phyloP scores from a whole-genome alignment of 2,888 invertebrate species.

The Branchipolynoe longqiensis region DNA sequence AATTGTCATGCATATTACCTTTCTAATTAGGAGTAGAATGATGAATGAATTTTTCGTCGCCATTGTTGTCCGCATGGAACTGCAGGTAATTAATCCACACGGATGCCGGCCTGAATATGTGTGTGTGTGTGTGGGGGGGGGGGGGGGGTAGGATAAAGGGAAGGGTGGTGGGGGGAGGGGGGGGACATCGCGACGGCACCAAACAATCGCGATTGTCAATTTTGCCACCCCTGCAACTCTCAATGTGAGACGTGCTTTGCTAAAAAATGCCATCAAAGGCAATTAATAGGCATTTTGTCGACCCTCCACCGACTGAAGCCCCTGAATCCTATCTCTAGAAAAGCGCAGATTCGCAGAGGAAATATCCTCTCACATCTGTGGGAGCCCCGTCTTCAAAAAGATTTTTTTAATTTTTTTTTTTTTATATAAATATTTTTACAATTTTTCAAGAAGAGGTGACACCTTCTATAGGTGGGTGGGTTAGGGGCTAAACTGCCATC shows the following conservation, averaged over 20 bases:
- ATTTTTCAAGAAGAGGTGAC: too few species aligned
- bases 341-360: slow-evolving; percentile 43
- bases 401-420: neutral
- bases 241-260: slow-evolving; percentile 54
- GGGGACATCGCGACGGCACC: slow-evolving; percentile 16
- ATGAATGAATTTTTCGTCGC: slow-evolving; percentile 54
- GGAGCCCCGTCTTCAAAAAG: too few species aligned
- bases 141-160: too few species aligned
- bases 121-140: too few species aligned
- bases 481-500: too few species aligned
- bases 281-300: slow-evolving; percentile 55
- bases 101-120: too few species aligned
- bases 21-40: slow-evolving; percentile 54
- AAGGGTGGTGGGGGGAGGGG: too few species aligned
- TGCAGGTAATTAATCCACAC: slow-evolving; percentile 55
- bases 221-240: slow-evolving; percentile 56
- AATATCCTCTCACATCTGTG: slow-evolving; percentile 43
- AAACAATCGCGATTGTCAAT: slow-evolving; percentile 57
- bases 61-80: slow-evolving; percentile 36
- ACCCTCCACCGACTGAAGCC: slow-evolving; percentile 41
- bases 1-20: slow-evolving; percentile 57
- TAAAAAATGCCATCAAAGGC: slow-evolving; percentile 52
- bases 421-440: too few species aligned
- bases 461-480: too few species aligned
- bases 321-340: slow-evolving; percentile 49